Evolutionary conservation across 2,888 invertebrate genomes (phyloP).

Genomic region (Drosophila recens): DNA sequence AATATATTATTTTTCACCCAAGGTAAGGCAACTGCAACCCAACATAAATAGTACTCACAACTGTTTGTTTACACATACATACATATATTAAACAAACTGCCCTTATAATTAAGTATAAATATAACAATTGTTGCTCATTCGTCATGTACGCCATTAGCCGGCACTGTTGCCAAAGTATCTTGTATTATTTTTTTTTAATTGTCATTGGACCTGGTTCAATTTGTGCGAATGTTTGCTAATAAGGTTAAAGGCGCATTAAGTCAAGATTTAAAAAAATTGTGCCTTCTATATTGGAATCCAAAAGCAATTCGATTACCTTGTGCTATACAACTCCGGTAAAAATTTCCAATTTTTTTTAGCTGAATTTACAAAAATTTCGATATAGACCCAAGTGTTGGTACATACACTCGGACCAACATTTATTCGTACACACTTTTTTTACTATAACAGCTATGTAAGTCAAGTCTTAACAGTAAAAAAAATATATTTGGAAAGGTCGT

Average conservation of each 20-base stretch:
- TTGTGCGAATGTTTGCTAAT: background rate
- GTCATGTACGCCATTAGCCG: background rate
- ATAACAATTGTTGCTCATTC: background rate
- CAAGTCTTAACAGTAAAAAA: no score
- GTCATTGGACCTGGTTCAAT: background rate
- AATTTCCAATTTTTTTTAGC: no score
- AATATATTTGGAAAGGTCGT: no score
- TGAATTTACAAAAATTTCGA: no score
- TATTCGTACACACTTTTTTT: no score
- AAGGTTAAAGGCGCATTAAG: background rate
- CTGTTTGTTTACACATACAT: background rate
- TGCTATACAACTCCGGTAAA: no score
- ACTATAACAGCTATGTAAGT: no score
- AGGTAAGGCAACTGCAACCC: constrained; percentile 74
- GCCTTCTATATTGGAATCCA: no score
- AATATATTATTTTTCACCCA: constrained; percentile 85
- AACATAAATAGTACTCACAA: background rate
- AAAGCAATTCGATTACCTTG: no score
- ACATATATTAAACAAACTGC: background rate
- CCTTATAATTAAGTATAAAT: background rate
- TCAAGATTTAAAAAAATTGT: no score
- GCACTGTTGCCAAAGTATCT: background rate
- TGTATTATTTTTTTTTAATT: background rate
- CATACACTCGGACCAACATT: no score
- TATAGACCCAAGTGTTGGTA: no score